These are phyloP conservation scores for Scotopteryx bipunctaria DNA, from an alignment of 2,888 invertebrate genomes.

Conservation along the genomic window DNA sequence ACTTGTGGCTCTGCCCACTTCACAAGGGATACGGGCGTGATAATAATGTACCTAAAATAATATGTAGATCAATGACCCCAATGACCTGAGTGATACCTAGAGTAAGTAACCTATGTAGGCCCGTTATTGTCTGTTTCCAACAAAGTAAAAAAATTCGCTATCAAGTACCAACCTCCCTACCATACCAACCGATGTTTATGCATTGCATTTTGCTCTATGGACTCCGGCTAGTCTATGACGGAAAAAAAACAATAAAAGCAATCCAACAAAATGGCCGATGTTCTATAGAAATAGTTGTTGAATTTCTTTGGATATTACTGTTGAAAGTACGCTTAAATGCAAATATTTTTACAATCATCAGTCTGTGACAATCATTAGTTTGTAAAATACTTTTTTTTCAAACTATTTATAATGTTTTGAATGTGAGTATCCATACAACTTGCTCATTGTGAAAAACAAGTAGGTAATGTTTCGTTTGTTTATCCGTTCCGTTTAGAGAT, in stretches of 20 bases:
- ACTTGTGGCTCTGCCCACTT: no score
- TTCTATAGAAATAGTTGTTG: constrained; percentile 52
- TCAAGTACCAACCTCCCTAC: no score
- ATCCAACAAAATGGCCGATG: constrained; percentile 74
- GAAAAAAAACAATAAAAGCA: constrained; percentile 41
- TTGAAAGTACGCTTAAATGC: constrained; percentile 49
- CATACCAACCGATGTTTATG: no score
- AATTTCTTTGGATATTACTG: constrained; percentile 50
- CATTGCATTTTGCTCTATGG: no score
- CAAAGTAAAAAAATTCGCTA: no score
- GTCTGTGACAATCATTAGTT: neutral
- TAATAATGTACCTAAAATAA: no score
- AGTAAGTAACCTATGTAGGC: no score
- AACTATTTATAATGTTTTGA: constrained; percentile 23
- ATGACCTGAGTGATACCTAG: no score
- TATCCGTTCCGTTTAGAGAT: constrained; percentile 34
- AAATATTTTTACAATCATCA: constrained; percentile 20
- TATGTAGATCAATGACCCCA: no score
- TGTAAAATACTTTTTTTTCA: constrained; percentile 13
- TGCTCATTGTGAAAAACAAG: constrained; percentile 35
- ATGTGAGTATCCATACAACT: constrained; percentile 26
- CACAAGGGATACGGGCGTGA: no score
- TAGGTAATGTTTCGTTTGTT: constrained; percentile 48
- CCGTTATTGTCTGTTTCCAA: no score
- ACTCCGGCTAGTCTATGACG: neutral